Conservation (phyloP, 2,797 vertebrate species). For the Micromesistius poutassou region DNA sequence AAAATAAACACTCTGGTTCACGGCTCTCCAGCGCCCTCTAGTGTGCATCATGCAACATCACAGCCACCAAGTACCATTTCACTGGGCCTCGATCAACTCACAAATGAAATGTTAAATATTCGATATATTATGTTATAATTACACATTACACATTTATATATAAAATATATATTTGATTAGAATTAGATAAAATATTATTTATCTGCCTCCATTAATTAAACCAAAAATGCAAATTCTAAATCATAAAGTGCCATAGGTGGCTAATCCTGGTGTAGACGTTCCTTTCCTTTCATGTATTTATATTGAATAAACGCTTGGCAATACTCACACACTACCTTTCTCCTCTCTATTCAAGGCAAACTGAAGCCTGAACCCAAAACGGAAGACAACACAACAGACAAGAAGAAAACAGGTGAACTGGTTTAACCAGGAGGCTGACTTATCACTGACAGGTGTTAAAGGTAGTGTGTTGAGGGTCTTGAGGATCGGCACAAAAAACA, state of each 20-base stretch:
- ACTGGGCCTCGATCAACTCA: background rate
- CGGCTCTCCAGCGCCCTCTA: background rate
- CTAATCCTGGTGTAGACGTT: background rate
- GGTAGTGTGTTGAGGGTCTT: too few relatives aligned
- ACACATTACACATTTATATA: background rate
- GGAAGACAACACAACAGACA: constrained; percentile 58
- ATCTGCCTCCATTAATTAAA: too few relatives aligned
- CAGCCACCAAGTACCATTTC: background rate
- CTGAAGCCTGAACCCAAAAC: constrained; percentile 45
- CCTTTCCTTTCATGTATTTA: background rate
- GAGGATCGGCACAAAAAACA: too few relatives aligned
- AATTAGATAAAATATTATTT: too few relatives aligned
- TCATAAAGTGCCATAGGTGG: background rate
- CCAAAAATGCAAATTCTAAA: background rate
- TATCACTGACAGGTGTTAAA: too few relatives aligned
- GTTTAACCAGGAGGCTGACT: background rate
- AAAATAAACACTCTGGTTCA: background rate
- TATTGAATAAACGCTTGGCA: background rate
- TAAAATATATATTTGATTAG: background rate
- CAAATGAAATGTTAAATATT: background rate
- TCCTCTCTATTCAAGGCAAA: constrained; percentile 25
- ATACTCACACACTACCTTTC: background rate
- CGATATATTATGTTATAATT: background rate
- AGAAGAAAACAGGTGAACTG: constrained; percentile 70
- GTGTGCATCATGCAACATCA: background rate